phyloP scores from a whole-genome alignment of 2,888 invertebrate genomes.

The Clistopyga incitator region DNA sequence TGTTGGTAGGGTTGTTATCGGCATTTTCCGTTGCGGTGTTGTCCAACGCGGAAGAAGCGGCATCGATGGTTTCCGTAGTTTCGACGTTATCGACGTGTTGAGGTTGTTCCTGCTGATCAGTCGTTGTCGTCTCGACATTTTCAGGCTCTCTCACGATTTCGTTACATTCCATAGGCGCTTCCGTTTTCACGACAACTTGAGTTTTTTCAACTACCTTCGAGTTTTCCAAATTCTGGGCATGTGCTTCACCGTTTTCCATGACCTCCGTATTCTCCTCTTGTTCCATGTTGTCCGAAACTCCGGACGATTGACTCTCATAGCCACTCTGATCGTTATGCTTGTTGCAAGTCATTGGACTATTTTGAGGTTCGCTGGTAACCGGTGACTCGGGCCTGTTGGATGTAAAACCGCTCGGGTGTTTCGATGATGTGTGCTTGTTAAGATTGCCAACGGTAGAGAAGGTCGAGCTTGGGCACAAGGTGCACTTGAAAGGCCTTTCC shows the following conservation, averaged over 20 bases:
- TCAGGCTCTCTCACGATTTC: constrained; percentile 56
- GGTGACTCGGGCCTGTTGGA: constrained; percentile 65
- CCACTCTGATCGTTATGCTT: constrained; percentile 81
- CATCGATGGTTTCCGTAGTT: constrained; percentile 75
- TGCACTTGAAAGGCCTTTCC: constrained; percentile 92
- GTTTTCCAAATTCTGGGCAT: constrained; percentile 64
- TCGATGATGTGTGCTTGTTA: constrained; percentile 91
- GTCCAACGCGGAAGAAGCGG: constrained; percentile 55
- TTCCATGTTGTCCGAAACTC: constrained; percentile 75
- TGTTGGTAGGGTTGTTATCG: constrained; percentile 53
- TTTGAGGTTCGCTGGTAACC: constrained; percentile 69
- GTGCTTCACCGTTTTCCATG: constrained; percentile 77
- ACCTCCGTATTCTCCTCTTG: constrained; percentile 81
- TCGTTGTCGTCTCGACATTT: neutral
- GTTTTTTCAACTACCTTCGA: constrained; percentile 1
- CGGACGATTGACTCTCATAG: constrained; percentile 82
- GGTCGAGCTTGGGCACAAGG: constrained; percentile 92
- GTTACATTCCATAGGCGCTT: constrained; percentile 73
- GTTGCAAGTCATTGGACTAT: constrained; percentile 72
- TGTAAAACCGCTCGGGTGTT: constrained; percentile 85
- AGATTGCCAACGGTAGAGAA: constrained; percentile 92
- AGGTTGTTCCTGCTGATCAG: neutral
- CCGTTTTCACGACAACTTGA: constrained; percentile 74
- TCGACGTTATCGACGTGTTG: constrained; percentile 71
- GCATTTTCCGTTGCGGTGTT: constrained; percentile 10